Evolutionary conservation across 2,797 vertebrate species (phyloP), one percentile per base, ranked within the genome.

Genomic region (Ataeniobius toweri): DNA sequence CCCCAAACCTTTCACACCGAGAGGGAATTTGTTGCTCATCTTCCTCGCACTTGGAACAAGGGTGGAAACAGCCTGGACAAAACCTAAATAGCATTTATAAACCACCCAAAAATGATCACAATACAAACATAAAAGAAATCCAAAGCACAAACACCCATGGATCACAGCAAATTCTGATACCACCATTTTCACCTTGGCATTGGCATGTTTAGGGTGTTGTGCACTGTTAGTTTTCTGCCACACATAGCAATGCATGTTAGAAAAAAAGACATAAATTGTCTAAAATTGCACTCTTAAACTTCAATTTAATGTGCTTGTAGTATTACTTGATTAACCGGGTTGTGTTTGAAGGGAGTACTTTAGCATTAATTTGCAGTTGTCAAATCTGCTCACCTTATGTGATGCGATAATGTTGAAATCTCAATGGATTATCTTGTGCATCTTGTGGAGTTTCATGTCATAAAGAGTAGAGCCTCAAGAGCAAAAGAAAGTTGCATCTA

Each of bases 311-410:
- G 5, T 44, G 22, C 39, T 13, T 41, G 9, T 41, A 1, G 9
- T 24, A 16, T n/a, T 46, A 26, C 39, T 28, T 8, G 6, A 55
- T 28, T 53, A 6, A 72, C 16, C 46, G 13, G 39, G 51, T 48
- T 50, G 4, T 41, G 50, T 10, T 44, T 59, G 31, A 75, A 72
- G 3, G 2, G 18, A 13, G 22, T 41, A 36, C 41, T 16, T 55
- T 39, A 55, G 70, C 71, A 7, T 31, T 7, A 73, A 53, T 53
- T 26, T 69, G 68, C 46, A 51, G 75, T 50, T 59, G 61, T 39
- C 36, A 74, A 61, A 73, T 63, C 36, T 48, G 58, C 55, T 48
- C 70, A 55, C 44, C 58, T n/a, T 10, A 59, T 24, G 51, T 61
- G 44, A 76, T 39, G 55, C 41, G 44, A 51, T 20, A 20, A 4